Evolutionary conservation across 2,888 invertebrate genomes (phyloP), one percentile per base, ranked within the genome.

Genomic region (Hyppa rectilinea): DNA sequence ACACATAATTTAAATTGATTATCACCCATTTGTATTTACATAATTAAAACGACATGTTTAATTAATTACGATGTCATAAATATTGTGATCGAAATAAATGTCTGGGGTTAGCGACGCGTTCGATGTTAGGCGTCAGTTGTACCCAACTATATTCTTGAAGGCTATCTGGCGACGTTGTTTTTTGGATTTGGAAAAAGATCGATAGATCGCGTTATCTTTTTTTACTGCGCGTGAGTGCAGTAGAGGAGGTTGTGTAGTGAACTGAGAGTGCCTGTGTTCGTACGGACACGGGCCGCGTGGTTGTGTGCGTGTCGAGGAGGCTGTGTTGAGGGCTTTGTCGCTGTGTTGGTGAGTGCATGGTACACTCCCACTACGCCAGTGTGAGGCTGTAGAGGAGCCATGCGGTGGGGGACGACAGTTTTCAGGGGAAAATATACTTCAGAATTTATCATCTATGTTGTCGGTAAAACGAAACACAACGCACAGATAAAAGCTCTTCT

Each of bases 211-310:
- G 92, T 93, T 94, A 92, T 93, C 92, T 95, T 95, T 95, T 92
- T 95, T 95, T 95, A 92, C 89, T 95, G 95, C 95, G 96, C 95
- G 95, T 95, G 96, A 96, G 96, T 96, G 96, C 95, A 95, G 94
- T 92, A 93, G 93, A 94, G 91, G 96, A 96, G 95, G 95, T 94
- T 94, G 94, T 95, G 91, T 95, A 91, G 92, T 90, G 90, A 89
- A 95, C 95, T 95, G 95, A 94, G 95, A 94, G 95, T 94, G 93
- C 92, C 92, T 94, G 95, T 95, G 94, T 94, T 92, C 88, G 94
- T 95, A 91, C 89, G 87, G 89, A 92, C 89, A 92, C 91, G 90
- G 88, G 83, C 77, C 65, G 78, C 80, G 82, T 83, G 86, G 23
- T 80, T 75, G 95, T 95, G 95, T 95, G 95, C 89, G 94, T 93